Conservation (phyloP, 2,888 invertebrate species). For the Morpho achilles region DNA sequence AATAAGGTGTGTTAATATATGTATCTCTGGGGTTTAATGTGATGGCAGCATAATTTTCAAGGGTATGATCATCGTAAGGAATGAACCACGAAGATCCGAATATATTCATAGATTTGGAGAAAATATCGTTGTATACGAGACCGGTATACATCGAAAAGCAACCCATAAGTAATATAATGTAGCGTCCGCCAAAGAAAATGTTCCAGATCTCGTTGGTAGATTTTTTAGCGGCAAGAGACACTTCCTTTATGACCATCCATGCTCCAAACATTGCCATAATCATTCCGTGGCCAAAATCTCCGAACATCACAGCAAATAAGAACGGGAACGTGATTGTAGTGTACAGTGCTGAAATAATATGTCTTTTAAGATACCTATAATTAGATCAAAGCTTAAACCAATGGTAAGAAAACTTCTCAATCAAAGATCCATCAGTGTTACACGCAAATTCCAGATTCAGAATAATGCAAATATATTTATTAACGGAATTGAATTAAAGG, state of each 20-base stretch:
- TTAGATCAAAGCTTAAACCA: background rate
- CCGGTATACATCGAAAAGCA: constrained; percentile 99
- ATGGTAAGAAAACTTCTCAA: background rate
- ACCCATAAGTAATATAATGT: constrained; percentile 98
- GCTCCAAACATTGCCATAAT: constrained; percentile 89
- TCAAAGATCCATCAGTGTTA: too few relatives aligned
- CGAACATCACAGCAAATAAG: constrained; percentile 97
- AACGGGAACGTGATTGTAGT: constrained; percentile 96
- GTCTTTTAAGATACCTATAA: background rate
- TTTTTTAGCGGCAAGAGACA: constrained; percentile 84
- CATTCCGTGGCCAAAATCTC: constrained; percentile 94
- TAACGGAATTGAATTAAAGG: too few relatives aligned
- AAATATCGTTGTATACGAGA: constrained; percentile 97
- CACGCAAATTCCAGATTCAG: too few relatives aligned
- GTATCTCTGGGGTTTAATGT: constrained; percentile 82
- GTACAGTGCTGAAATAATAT: constrained; percentile 83
- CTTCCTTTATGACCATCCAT: constrained; percentile 91
- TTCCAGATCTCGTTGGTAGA: constrained; percentile 94
- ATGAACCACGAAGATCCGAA: constrained; percentile 93
- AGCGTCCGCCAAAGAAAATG: constrained; percentile 98
- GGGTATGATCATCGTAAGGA: constrained; percentile 75
- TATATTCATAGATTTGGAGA: constrained; percentile 96
- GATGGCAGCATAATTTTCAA: constrained; percentile 65
- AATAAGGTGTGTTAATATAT: constrained; percentile 86
- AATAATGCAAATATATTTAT: too few relatives aligned